phyloP scores from a whole-genome alignment of 2,888 invertebrate species.

The Acleris cristana region DNA sequence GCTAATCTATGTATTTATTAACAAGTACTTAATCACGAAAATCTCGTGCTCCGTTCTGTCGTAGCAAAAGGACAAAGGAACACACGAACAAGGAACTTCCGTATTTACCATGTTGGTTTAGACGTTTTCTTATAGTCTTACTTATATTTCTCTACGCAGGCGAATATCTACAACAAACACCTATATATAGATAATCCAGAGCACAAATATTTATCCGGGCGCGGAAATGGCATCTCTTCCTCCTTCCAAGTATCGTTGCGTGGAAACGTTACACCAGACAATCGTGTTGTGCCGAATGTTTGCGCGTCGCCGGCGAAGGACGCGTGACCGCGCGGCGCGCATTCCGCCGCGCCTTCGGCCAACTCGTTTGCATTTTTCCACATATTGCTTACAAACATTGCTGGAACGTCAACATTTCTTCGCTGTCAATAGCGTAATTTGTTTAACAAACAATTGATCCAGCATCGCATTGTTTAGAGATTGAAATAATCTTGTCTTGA shows the following conservation, averaged over 20 bases:
- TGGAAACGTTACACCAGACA: conserved; percentile 9
- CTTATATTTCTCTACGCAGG: background rate
- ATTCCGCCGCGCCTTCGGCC: conserved; percentile 53
- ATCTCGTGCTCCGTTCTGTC: no score
- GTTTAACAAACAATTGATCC: conserved; percentile 26
- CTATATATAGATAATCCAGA: conserved; percentile 10
- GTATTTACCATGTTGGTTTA: no score
- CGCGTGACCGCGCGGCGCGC: conserved; percentile 47
- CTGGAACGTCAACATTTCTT: conserved; percentile 58
- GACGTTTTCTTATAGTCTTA: no score
- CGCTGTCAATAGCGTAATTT: conserved; percentile 38
- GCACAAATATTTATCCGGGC: conserved; percentile 11
- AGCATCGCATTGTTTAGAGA: conserved; percentile 21
- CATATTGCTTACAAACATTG: conserved; percentile 71
- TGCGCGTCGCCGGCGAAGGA: conserved; percentile 34
- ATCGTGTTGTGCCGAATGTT: conserved; percentile 39
- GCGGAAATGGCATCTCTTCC: conserved; percentile 8
- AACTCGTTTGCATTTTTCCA: conserved; percentile 66
- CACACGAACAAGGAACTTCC: no score
- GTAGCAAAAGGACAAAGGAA: no score
- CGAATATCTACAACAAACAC: background rate
- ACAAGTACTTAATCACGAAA: no score
- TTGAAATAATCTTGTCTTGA: conserved; percentile 16
- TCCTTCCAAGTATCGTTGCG: conserved; percentile 14
- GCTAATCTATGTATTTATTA: no score